Evolutionary conservation across 2,113 vertebrate genomes (phyloP).

Genomic region (Merops nubicus): DNA sequence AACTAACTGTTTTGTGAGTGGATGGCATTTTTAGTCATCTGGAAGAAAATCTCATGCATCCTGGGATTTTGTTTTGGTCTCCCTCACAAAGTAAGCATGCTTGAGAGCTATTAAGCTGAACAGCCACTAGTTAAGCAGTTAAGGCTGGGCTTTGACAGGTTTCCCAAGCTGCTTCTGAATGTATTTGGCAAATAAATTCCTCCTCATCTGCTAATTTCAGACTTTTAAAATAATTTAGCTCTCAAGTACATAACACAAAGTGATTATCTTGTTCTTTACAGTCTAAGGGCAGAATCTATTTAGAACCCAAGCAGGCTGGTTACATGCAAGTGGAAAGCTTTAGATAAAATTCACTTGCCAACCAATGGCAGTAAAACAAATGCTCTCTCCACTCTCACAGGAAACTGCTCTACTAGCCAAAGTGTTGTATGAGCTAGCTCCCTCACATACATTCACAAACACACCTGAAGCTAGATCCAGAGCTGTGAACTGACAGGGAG

Average conservation of each 20-base stretch:
- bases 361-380: background rate
- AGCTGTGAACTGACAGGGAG: background rate
- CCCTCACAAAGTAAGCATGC: background rate
- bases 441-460: background rate
- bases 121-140: conserved; percentile 45
- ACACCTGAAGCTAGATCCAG: background rate
- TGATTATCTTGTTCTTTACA: conserved; percentile 53
- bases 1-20: background rate
- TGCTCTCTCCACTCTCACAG: background rate
- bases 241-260: conserved; percentile 55
- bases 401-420: background rate
- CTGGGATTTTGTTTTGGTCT: conserved; percentile 9
- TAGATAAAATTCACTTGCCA: conserved; percentile 24
- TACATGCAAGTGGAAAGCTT: background rate
- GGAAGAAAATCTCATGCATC: background rate
- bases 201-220: conserved; percentile 64
- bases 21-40: background rate
- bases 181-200: conserved; percentile 63
- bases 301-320: conserved; percentile 47
- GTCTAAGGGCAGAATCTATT: conserved; percentile 55
- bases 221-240: conserved; percentile 62
- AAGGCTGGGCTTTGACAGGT: conserved; percentile 46
- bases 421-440: background rate
- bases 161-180: conserved; percentile 59
- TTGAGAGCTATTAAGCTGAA: conserved; percentile 35